These are phyloP conservation scores for Drosophila tripunctata DNA, from an alignment of 2,888 invertebrate genomes.

Conservation along the genomic window DNA sequence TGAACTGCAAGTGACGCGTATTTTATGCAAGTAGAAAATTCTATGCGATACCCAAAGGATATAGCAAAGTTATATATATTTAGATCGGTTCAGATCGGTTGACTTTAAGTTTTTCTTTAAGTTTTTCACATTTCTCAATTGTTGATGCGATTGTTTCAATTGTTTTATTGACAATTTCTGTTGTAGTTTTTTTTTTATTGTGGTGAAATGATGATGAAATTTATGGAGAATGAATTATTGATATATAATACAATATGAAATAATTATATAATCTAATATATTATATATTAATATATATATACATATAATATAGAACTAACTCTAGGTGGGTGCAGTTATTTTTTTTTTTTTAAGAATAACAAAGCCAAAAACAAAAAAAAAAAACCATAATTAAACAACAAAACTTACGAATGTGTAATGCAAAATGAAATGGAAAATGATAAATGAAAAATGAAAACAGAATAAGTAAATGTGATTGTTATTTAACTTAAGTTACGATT, in stretches of 20 bases:
- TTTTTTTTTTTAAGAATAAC: conserved; percentile 49
- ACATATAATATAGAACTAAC: conserved; percentile 34
- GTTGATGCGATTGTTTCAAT: conserved; percentile 60
- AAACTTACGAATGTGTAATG: no score
- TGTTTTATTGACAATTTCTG: conserved; percentile 74
- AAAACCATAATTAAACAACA: conserved; percentile 25
- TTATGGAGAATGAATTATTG: conserved; percentile 15
- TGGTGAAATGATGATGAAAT: conserved; percentile 3
- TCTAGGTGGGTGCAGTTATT: conserved; percentile 35
- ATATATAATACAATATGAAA: conserved; percentile 17
- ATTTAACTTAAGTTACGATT: conserved; percentile 81
- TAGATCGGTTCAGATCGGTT: conserved; percentile 33
- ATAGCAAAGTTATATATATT: conserved; percentile 53
- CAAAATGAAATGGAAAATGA: conserved; percentile 13
- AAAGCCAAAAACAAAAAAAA: conserved; percentile 22
- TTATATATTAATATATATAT: no score
- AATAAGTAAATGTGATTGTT: conserved; percentile 83
- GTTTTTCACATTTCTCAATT: conserved; percentile 23
- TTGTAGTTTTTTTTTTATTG: conserved; percentile 30
- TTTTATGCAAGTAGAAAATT: conserved; percentile 65
- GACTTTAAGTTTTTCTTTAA: conserved; percentile 56
- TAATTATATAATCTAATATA: conserved; percentile 57
- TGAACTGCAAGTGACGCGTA: conserved; percentile 64
- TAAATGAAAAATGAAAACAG: conserved; percentile 50
- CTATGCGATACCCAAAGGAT: conserved; percentile 60